A percentile compares a stretch with the other conserved stretches of the same genome.
These are phyloP conservation scores for Hypselothyrea guttata DNA, from an alignment of 2,888 invertebrate genomes.

Conservation along the genomic window DNA sequence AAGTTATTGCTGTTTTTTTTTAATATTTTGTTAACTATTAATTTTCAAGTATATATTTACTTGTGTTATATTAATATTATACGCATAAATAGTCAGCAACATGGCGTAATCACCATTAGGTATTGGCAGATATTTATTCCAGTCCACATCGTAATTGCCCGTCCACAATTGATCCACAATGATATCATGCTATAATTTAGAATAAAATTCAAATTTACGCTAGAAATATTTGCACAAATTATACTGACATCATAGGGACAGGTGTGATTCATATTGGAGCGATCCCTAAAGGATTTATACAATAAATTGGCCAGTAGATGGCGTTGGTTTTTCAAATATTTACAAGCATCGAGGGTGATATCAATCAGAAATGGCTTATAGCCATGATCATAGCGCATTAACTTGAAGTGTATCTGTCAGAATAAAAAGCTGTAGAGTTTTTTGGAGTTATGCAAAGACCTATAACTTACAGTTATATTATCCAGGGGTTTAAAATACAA, in stretches of 20 bases:
- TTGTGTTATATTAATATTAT: background rate
- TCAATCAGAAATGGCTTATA: slow-evolving; percentile 34
- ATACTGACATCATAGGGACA: slow-evolving; percentile 4
- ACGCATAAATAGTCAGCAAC: background rate
- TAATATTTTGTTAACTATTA: background rate
- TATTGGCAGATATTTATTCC: slow-evolving; percentile 1
- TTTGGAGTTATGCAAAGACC: background rate
- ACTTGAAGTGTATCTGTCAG: background rate
- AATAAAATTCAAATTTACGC: background rate
- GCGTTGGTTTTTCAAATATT: background rate
- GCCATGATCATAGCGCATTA: background rate
- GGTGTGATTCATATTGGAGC: slow-evolving; percentile 3
- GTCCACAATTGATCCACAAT: slow-evolving; percentile 16
- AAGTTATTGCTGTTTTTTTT: no score
- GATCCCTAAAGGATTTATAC: background rate
- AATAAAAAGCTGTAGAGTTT: background rate
- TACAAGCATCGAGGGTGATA: slow-evolving; percentile 4
- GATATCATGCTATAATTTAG: slow-evolving; percentile 1
- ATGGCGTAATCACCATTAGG: background rate
- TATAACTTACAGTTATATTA: background rate
- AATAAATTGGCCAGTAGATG: background rate
- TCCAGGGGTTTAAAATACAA: background rate
- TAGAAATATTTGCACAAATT: background rate
- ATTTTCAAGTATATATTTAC: background rate
- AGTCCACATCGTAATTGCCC: slow-evolving; percentile 5